Base-by-base conservation (phyloP, 1,140 invertebrate genomes). In the Hypsibius dujardini region DNA sequence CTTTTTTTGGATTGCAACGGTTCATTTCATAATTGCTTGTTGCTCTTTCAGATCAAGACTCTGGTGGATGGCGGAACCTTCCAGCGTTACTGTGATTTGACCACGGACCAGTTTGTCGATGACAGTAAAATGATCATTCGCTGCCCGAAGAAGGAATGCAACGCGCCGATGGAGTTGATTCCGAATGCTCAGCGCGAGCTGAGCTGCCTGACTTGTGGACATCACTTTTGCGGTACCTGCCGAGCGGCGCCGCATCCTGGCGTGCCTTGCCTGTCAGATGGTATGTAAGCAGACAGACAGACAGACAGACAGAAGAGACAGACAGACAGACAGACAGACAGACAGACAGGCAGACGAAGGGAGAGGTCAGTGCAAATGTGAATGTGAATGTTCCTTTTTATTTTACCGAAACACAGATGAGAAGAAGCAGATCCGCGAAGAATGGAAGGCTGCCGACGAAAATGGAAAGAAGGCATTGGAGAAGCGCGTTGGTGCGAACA, bases 41-140 rank as follows among this genome's bases (percentile, higher is more conserved):
- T 67, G 12, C 45, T 42, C 3, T 42, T 67, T 15, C 42, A 67
- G 62, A 7, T 67, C 12, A 12, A 45, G 3, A 12, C 42, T 7
- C 45, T 12, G 62, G 62, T 67, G 12, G 62, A 67, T 45, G 3
- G 42, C 42, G 45, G 7, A 3, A 67, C 62, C 3, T 67, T 67
- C 62, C 62, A 67, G 42, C 62, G 62, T 42, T 67, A 67, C 62
- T 67, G 62, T 67, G 62, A 67, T 67, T 42, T 67, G 12, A 67
- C 62, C 3, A 67, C 62, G 62, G 62, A 67, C 3, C 12, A 15
- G 62, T 67, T 67, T 42, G 12, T 67, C 12, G 62, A 67, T 67
- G 45, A 67, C 45, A 67, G 62, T 67, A 45, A 15, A 42, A 3
- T 15, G 42, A 42, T 67, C 12, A 45, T 67, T 7, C 62, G 62